Base-by-base conservation (phyloP, 2,113 vertebrate genomes). In the Nothobranchius kuhntae region DNA sequence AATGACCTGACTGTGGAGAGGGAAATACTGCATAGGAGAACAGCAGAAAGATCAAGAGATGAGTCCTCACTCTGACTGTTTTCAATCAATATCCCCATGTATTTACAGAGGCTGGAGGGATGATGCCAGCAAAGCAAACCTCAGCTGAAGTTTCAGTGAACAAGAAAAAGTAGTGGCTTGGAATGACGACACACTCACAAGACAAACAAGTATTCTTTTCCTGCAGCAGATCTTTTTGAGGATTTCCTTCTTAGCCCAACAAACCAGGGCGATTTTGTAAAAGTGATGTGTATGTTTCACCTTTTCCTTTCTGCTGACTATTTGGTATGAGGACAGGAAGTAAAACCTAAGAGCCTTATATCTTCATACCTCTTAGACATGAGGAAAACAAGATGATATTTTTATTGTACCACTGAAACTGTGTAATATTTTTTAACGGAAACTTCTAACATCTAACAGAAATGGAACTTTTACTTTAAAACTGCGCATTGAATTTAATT, bases 21-120 rank as follows among this genome's bases (percentile, higher is more conserved):
- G 74, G 66, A 73, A 68, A 65, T 80, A 81, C 73, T 72, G 83
- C 69, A 77, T 53, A 65, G 76, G 67, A 85, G 73, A 68, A 69
- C 21, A 6, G 78, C 60, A 7, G 65, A 62, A 65, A 83, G 79
- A 87, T 86, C 86, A 80, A 81, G 71, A 65, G 74, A 88, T 79
- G 87, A 78, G 71, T 83, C 77, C 59, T 73, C 66, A 82, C 74
- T 71, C 73, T 72, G 83, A 86, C 75, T 80, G 82, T 78, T 87
- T 84, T 86, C 78, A 82, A 84, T 89, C 87, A 87, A 89, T 84
- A 81, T 67, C 73, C 42, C 58, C n/a, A 26, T 68, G 77, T 79
- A 82, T 89, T 89, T 81, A 80, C 85, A 81, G 68, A 75, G 53
- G 24, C 56, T 62, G 73, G 86, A 75, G 81, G 79, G 75, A 72